Conservation (phyloP, 1,140 invertebrate species). For the Pachypsylla venusta region DNA sequence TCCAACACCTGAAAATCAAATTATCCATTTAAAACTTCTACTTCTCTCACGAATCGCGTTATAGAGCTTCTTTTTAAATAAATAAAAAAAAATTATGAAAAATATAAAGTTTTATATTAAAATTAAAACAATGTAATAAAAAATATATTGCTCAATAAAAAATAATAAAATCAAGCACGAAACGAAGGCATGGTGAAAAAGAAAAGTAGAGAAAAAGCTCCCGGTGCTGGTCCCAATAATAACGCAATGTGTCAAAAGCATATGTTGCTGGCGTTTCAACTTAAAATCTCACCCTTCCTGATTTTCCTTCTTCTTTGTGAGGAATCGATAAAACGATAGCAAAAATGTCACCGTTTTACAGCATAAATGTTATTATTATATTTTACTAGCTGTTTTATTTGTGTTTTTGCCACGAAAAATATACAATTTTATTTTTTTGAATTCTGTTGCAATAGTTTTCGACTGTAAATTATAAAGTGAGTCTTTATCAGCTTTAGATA, state of each 20-base stretch:
- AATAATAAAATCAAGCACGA: neutral
- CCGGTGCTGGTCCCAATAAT: slow-evolving; percentile 5
- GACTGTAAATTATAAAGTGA: too few relatives aligned
- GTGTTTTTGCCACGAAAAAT: too few relatives aligned
- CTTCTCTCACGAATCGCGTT: too few relatives aligned
- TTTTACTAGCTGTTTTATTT: too few relatives aligned
- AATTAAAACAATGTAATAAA: slow-evolving; percentile 3
- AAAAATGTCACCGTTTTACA: neutral
- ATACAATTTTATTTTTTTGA: too few relatives aligned
- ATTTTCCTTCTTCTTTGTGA: neutral
- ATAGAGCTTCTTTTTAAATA: too few relatives aligned
- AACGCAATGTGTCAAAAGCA: slow-evolving; percentile 8
- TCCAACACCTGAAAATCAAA: too few relatives aligned
- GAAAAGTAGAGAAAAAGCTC: neutral
- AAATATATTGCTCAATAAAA: slow-evolving; percentile 2
- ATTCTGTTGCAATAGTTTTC: too few relatives aligned
- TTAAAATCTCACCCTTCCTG: neutral
- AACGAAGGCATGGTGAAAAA: neutral
- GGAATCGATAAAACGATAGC: slow-evolving; percentile 1
- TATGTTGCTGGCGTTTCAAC: slow-evolving; percentile 1
- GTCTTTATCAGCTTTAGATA: too few relatives aligned
- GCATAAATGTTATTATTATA: too few relatives aligned
- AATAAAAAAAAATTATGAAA: neutral
- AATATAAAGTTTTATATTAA: neutral
- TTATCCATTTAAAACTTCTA: too few relatives aligned